Conservation (phyloP, 2,113 vertebrate genomes). For the Morone saxatilis region DNA sequence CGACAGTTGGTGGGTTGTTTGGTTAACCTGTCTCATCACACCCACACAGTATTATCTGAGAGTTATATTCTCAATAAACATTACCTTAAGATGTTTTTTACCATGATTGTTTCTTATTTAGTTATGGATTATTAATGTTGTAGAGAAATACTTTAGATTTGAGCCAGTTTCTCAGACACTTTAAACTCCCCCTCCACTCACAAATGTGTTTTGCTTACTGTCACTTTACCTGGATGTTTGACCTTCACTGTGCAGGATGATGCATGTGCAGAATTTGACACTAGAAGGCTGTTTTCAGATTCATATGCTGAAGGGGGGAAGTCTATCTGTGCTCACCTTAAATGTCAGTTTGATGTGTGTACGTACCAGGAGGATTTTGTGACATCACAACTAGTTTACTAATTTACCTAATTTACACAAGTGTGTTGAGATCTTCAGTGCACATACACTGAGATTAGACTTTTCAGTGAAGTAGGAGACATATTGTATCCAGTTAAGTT, state of each 20-base stretch:
- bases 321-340: not conserved
- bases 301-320: not conserved
- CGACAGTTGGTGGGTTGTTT: not conserved
- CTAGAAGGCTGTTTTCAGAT: not conserved
- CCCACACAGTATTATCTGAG: not conserved
- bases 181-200: not conserved
- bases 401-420: not conserved
- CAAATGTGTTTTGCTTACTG: not conserved
- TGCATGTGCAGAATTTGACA: not conserved
- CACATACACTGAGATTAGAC: not conserved
- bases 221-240: not conserved
- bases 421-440: no score
- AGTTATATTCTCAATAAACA: not conserved
- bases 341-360: not conserved
- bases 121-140: not conserved
- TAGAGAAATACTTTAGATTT: not conserved
- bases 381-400: not conserved
- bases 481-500: no score
- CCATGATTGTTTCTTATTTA: not conserved
- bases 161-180: not conserved
- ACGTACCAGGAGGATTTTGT: not conserved
- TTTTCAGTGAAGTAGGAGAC: not conserved
- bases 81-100: not conserved
- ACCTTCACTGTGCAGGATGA: not conserved
- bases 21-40: not conserved